Percentiles rank a stretch among this genome's conserved stretches.
These are phyloP conservation scores for Amphipoea oculea DNA, from an alignment of 2,888 invertebrate genomes.

Conservation along the genomic window DNA sequence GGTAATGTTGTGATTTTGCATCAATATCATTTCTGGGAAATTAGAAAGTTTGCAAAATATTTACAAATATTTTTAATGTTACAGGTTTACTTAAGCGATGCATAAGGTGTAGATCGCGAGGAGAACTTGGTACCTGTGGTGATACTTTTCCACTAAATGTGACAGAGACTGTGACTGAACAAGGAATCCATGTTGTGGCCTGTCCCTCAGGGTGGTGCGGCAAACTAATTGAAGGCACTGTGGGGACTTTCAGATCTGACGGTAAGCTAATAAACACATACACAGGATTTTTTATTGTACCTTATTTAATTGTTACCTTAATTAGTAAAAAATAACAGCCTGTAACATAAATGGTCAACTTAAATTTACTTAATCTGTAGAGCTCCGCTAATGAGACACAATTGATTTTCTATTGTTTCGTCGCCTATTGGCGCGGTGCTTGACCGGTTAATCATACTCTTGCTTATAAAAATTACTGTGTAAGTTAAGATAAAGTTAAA, in stretches of 20 bases:
- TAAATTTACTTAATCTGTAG: neutral
- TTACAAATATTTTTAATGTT: conserved; percentile 63
- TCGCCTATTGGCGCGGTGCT: no score
- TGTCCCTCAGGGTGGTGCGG: conserved; percentile 98
- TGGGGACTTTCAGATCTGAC: conserved; percentile 93
- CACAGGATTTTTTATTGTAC: neutral
- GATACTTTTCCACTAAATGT: conserved; percentile 96
- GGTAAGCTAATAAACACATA: conserved; percentile 87
- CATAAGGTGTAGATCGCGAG: conserved; percentile 96
- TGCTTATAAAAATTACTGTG: neutral
- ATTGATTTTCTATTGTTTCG: no score
- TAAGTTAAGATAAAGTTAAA: neutral
- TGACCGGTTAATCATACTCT: neutral
- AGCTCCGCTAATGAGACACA: no score
- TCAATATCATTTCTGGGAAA: neutral
- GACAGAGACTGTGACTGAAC: conserved; percentile 93
- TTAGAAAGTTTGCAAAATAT: conserved; percentile 43
- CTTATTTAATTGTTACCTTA: neutral
- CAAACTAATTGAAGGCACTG: conserved; percentile 95
- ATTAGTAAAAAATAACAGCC: neutral
- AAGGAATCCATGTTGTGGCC: conserved; percentile 94
- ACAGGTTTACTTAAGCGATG: conserved; percentile 94
- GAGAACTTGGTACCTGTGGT: conserved; percentile 96
- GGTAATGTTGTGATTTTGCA: neutral
- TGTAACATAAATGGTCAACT: neutral